These are phyloP conservation scores for Maccullochella peelii DNA, from an alignment of 2,113 vertebrate species.

Conservation along the genomic window DNA sequence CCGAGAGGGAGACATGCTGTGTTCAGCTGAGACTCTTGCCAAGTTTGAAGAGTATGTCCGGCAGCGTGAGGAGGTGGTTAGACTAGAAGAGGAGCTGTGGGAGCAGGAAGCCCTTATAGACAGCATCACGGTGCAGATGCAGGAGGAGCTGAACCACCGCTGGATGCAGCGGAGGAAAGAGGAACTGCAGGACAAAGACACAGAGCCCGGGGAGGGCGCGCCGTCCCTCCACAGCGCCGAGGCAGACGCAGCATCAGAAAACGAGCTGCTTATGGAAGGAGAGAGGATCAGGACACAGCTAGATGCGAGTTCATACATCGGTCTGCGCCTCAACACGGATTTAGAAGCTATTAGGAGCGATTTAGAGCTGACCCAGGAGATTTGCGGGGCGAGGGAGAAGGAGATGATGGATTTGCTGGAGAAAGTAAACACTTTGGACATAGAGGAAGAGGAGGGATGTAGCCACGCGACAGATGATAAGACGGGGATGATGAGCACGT, in stretches of 20 bases:
- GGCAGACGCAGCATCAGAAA: conserved; percentile 59
- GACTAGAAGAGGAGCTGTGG: conserved; percentile 88
- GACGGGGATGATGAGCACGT: conserved; percentile 44
- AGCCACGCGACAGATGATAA: conserved; percentile 30
- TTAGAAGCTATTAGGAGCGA: conserved; percentile 88
- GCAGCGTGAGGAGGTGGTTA: conserved; percentile 85
- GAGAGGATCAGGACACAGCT: conserved; percentile 91
- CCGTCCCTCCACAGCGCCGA: neutral
- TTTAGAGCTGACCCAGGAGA: conserved; percentile 87
- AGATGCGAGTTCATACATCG: conserved; percentile 93
- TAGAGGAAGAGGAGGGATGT: conserved; percentile 63
- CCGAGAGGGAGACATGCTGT: conserved; percentile 17
- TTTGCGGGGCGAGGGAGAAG: conserved; percentile 85
- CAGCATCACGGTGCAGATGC: conserved; percentile 86
- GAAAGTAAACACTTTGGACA: conserved; percentile 85
- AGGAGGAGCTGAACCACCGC: conserved; percentile 92
- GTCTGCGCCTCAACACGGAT: conserved; percentile 92
- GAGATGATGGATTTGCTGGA: conserved; percentile 89
- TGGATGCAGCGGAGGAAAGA: conserved; percentile 91
- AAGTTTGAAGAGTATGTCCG: conserved; percentile 83
- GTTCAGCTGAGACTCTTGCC: conserved; percentile 53
- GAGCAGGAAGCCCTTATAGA: conserved; percentile 89
- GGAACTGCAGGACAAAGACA: conserved; percentile 79
- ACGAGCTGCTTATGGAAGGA: conserved; percentile 85
- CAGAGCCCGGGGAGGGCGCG: conserved; percentile 60